A percentile compares a stretch with the other conserved stretches of the same genome.
Evolutionary conservation across 2,797 vertebrate species (phyloP).

Genomic region (Artibeus jamaicensis): DNA sequence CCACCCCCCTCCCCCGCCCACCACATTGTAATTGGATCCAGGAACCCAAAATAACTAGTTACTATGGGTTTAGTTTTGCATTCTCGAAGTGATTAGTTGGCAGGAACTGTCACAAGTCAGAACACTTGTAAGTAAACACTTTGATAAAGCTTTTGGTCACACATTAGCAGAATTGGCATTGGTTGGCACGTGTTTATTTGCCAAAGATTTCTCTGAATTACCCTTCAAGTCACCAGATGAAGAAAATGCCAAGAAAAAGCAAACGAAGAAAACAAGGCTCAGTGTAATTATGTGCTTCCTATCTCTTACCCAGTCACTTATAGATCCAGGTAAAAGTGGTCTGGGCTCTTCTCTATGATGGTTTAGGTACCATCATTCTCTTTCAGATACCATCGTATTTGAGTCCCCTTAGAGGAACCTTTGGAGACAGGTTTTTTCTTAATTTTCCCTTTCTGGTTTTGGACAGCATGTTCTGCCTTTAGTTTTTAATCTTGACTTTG

Average conservation of each 20-base stretch:
- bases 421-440: not conserved
- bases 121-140: not conserved
- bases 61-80: not conserved
- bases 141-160: not conserved
- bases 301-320: not conserved
- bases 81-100: not conserved
- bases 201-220: not conserved
- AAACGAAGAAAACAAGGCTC: not conserved
- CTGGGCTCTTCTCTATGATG: not conserved
- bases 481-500: not conserved
- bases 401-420: not conserved
- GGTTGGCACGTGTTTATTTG: not conserved
- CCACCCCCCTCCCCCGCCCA: too few species aligned
- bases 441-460: not conserved
- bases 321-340: not conserved
- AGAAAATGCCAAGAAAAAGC: not conserved
- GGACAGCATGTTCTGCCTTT: not conserved
- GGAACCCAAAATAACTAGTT: not conserved
- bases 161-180: not conserved
- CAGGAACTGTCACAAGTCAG: not conserved
- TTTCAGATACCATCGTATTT: not conserved
- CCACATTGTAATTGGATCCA: not conserved
- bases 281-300: not conserved
- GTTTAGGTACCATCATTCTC: not conserved
- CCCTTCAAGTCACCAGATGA: not conserved